Conservation (phyloP, 2,797 vertebrate species). For the Astyanax mexicanus region DNA sequence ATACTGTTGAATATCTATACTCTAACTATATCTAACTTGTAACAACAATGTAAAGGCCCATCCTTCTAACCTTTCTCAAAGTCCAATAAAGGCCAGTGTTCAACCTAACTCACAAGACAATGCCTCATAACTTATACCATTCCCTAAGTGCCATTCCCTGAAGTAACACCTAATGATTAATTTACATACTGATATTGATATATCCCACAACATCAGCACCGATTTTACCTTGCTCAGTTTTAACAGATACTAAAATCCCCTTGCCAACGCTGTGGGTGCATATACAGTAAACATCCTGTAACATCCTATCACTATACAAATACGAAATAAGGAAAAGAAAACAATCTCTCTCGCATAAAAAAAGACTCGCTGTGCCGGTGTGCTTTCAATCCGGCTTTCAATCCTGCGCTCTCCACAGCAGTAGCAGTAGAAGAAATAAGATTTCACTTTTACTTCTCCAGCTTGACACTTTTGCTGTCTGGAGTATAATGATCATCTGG, state of each 20-base stretch:
- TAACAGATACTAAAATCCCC: not conserved
- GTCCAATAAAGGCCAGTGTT: too few relatives aligned
- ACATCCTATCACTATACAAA: not conserved
- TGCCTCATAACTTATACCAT: too few relatives aligned
- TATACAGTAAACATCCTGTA: not conserved
- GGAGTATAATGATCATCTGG: slow-evolving; percentile 37
- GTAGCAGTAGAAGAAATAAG: slow-evolving; percentile 10
- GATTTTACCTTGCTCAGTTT: too few relatives aligned
- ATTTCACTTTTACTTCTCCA: slow-evolving; percentile 25
- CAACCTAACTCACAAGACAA: too few relatives aligned
- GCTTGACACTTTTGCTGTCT: slow-evolving; percentile 44
- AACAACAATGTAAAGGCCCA: too few relatives aligned
- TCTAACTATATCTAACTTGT: too few relatives aligned
- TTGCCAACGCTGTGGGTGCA: not conserved
- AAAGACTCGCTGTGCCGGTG: not conserved
- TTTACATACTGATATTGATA: too few relatives aligned
- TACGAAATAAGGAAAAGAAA: not conserved
- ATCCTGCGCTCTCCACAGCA: slow-evolving; percentile 10
- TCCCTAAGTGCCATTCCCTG: too few relatives aligned
- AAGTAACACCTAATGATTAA: too few relatives aligned
- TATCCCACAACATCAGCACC: too few relatives aligned
- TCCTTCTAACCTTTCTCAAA: too few relatives aligned
- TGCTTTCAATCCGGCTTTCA: not conserved
- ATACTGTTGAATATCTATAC: too few relatives aligned
- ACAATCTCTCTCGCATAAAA: not conserved